Base-by-base conservation (phyloP, 2,888 invertebrate species). In the Sinhomidia bicolor region DNA sequence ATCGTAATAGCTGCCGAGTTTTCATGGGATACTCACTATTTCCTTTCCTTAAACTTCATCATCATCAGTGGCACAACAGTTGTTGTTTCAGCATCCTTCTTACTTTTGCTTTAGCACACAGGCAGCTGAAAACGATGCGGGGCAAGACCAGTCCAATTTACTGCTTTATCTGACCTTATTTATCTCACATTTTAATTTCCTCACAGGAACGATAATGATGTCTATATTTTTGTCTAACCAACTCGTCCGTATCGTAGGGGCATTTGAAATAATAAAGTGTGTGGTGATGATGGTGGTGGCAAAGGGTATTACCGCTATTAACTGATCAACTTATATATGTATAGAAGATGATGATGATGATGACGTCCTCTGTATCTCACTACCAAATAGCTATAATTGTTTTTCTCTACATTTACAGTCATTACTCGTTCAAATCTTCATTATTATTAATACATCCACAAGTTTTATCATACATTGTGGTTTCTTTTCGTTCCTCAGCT, bases 121-220 rank as follows among this genome's bases (percentile, higher is more conserved):
- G 83, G 57, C 83, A 74, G 83, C 82, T 82, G 51, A 71, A 84
- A 76, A 60, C 68, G 51, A 65, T 80, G 84, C 78, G 85, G 76
- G 85, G 62, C 74, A 44, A 65, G 79, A 82, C 68, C 82, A 65
- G 86, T 89, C 83, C 89, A 86, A 86, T 89, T 86, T 89, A 89
- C 86, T 89, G 86, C 65, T 57, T 85, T 89, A 86, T 89, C 86
- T 83, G 83, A 60, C 79, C 89, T 89, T 86, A 89, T 89, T 86
- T 89, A 89, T 86, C 86, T 86, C 82, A 36, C 78, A 82, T 89
- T 89, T 89, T 89, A 85, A 89, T 89, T 89, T 82, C 79, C 78
- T 83, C 44, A 62, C 57, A 20, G 82, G 89, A 86, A 79, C 85
- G 65, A 79, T 79, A 79, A 85, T 79, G 78, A 85, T 41, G 78